phyloP scores from a whole-genome alignment of 2,888 invertebrate genomes.

The Rhagium mordax region DNA sequence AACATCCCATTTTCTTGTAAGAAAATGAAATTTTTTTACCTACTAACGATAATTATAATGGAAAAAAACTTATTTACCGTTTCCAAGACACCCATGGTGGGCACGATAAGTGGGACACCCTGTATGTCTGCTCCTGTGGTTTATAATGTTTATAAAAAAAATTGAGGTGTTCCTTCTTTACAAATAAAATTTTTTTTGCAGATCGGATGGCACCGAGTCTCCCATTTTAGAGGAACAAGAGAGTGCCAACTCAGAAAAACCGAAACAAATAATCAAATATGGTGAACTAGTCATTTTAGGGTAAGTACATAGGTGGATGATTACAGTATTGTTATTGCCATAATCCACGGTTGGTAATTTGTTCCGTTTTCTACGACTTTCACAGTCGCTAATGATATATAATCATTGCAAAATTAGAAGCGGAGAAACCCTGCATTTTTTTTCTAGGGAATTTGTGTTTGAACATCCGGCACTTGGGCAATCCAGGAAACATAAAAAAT shows the following conservation, averaged over 20 bases:
- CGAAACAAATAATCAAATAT: conserved; percentile 86
- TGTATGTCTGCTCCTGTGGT: too few species aligned
- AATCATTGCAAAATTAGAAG: background rate
- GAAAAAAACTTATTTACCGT: too few species aligned
- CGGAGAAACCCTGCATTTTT: background rate
- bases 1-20: too few species aligned
- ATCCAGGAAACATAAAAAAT: background rate
- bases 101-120: too few species aligned
- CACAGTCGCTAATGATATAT: background rate
- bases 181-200: conserved; percentile 64
- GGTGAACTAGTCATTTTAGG: conserved; percentile 96
- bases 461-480: background rate
- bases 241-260: conserved; percentile 84
- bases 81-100: too few species aligned
- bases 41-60: too few species aligned
- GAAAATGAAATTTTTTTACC: too few species aligned
- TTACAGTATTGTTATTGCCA: background rate
- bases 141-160: too few species aligned
- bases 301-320: conserved; percentile 72
- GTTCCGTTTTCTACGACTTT: background rate
- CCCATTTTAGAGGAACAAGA: conserved; percentile 84
- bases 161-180: too few species aligned
- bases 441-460: background rate
- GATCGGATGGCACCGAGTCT: conserved; percentile 80
- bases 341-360: background rate